A percentile compares a stretch with the other conserved stretches of the same genome.
phyloP scores from a whole-genome alignment of 1,140 invertebrate genomes.

The Lineus longissimus region DNA sequence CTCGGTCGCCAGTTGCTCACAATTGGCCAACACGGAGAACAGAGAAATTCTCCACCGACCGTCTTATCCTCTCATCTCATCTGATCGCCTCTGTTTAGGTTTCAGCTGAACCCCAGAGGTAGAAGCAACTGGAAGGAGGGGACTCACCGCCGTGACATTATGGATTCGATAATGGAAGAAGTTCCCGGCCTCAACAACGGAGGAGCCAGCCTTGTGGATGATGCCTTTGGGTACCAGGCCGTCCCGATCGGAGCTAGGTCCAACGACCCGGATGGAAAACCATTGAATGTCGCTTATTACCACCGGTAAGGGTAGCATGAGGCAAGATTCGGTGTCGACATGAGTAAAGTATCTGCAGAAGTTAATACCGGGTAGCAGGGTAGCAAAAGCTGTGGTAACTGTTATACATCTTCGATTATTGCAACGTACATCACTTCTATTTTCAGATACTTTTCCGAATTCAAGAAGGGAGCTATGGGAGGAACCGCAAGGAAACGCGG shows the following conservation, averaged over 20 bases:
- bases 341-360: no score
- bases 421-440: no score
- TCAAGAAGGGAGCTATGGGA: slow-evolving; percentile 15
- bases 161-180: not conserved
- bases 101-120: slow-evolving; percentile 11
- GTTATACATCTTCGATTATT: no score
- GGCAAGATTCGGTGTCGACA: no score
- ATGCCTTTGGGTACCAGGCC: not conserved
- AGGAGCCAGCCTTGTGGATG: slow-evolving; percentile 4
- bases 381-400: no score
- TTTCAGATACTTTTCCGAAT: not conserved
- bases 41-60: no score
- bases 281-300: slow-evolving; percentile 13
- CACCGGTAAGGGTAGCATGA: not conserved
- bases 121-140: slow-evolving; percentile 12
- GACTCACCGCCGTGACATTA: not conserved
- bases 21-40: no score
- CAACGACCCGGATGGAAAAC: not conserved
- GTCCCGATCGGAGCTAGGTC: not conserved
- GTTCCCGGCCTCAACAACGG: slow-evolving; percentile 9
- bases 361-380: no score
- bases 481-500: not conserved
- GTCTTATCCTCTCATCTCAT: no score
- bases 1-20: no score
- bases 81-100: no score